Base-by-base conservation (phyloP, 2,113 vertebrate species). In the Cygnus buccinator region DNA sequence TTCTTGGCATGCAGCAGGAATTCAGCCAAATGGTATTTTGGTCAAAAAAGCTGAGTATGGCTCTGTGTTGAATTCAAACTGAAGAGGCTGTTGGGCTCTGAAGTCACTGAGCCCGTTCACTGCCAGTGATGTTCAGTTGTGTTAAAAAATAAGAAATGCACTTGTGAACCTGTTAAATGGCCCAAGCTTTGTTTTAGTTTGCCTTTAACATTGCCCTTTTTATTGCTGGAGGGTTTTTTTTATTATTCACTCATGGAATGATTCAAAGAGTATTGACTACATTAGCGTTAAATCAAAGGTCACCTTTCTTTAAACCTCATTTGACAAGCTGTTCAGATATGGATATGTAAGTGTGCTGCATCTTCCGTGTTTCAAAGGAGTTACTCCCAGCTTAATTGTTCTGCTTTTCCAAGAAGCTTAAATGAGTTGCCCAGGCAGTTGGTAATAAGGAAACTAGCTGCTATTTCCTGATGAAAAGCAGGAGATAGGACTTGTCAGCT, bases 381-480 rank as follows among this genome's bases (percentile, higher is more conserved):
- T 39, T 7, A 3, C 79, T 91, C 35, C 46, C 70, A 6, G 39
- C 1, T 84, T 33, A 39, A 48, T 46, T 77, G 88, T 54, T 41
- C 70, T 70, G 73, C 1, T 46, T 87, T 84, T 59, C 57, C 68
- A 28, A 57, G 75, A 8, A 75, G 37, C 52, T 39, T 12, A 44
- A 78, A 58, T 44, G 78, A 33, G 84, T 13, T 82, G 75, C 93
- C 65, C 82, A 48, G 85, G 78, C 93, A 80, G 79, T 86, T 39
- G 92, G 79, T 89, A 54, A 72, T 61, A 43, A 93, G 95, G 90
- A 89, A 95, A 33, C 46, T 8, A 6, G 44, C 77, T 62, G 62
- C 67, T 84, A 7, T 48, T 94, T 90, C 84, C 89, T 88, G 87
- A 22, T 39, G 44, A 33, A 43, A 52, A 65, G 74, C 48, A 37